These are phyloP conservation scores for Redunca redunca DNA, from an alignment of 2,113 vertebrate species.

Conservation along the genomic window DNA sequence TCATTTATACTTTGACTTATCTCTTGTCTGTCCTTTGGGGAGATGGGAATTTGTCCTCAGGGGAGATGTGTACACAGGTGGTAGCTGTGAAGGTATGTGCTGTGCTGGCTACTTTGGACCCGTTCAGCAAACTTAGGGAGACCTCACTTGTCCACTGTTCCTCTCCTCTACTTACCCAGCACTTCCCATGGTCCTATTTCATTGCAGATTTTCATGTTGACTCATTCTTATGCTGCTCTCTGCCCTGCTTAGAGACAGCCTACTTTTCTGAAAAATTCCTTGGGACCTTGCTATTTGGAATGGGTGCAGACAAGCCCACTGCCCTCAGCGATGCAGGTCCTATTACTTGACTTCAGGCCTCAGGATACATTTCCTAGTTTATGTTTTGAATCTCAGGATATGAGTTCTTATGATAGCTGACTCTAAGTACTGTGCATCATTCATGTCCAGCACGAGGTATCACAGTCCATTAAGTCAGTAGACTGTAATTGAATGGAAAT, in stretches of 20 bases:
- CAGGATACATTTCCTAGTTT: not conserved
- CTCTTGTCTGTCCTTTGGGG: not conserved
- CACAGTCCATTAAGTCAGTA: not conserved
- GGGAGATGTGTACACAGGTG: too few species aligned
- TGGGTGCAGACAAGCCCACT: not conserved
- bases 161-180: not conserved
- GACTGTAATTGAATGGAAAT: conserved; percentile 6
- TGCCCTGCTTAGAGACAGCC: not conserved
- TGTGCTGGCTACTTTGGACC: not conserved
- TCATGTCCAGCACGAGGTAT: not conserved
- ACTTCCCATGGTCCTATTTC: not conserved
- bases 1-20: not conserved
- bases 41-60: not conserved
- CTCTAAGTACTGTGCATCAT: not conserved
- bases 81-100: not conserved
- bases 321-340: not conserved
- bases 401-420: not conserved
- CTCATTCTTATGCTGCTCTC: not conserved
- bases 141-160: not conserved
- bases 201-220: not conserved
- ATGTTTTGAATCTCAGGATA: not conserved
- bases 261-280: not conserved
- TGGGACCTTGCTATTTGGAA: not conserved
- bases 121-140: not conserved
- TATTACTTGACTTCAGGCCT: not conserved